phyloP scores from a whole-genome alignment of 92 coral and sea anemone species.

The Palythoa grandiflora region DNA sequence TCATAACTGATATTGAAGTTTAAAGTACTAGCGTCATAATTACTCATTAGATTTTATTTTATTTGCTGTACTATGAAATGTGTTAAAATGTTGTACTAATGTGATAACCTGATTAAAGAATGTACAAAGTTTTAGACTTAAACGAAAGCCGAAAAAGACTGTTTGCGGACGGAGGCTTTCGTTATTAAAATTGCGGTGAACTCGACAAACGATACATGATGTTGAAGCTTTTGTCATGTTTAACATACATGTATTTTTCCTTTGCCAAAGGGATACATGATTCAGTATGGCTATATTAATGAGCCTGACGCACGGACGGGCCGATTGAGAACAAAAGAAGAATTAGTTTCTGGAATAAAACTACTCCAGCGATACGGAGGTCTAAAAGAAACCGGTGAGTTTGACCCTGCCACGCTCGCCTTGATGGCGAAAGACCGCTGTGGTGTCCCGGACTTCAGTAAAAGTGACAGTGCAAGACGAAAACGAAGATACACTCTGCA shows the following conservation, averaged over 20 bases:
- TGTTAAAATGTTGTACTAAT: too few relatives aligned
- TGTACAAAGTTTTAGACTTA: too few relatives aligned
- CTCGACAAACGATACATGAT: neutral
- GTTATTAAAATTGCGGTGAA: neutral
- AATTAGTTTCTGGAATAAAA: constrained; percentile 50
- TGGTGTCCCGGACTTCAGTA: constrained; percentile 63
- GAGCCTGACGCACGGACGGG: constrained; percentile 50
- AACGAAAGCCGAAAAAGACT: neutral
- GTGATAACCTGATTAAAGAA: too few relatives aligned
- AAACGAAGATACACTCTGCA: constrained; percentile 65
- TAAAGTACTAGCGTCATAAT: too few relatives aligned
- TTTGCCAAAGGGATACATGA: constrained; percentile 45
- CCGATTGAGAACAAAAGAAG: constrained; percentile 32
- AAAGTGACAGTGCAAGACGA: constrained; percentile 47
- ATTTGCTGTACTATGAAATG: too few relatives aligned
- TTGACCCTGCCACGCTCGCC: constrained; percentile 44
- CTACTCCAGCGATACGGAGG: constrained; percentile 65
- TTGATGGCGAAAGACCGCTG: constrained; percentile 62
- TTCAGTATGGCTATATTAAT: constrained; percentile 56
- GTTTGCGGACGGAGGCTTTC: neutral
- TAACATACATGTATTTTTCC: neutral
- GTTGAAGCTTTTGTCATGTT: too few relatives aligned
- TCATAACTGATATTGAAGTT: too few relatives aligned
- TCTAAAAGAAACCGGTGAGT: constrained; percentile 59
- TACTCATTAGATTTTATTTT: too few relatives aligned